phyloP scores from a whole-genome alignment of 2,797 vertebrate species.

The Paratrypauchen microcephalus region DNA sequence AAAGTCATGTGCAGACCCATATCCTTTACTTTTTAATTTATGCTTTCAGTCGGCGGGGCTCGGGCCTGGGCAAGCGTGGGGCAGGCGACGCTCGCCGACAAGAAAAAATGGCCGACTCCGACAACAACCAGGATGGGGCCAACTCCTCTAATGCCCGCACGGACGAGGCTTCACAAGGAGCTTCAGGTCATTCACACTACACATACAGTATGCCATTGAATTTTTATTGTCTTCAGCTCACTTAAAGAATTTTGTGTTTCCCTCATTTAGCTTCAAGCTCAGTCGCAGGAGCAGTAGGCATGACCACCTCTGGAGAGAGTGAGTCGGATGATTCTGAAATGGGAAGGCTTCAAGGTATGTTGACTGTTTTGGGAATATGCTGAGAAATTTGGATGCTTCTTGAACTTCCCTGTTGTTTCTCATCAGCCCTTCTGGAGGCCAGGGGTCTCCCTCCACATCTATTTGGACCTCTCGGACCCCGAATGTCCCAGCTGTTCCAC shows the following conservation, averaged over 20 bases:
- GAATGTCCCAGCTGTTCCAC: constrained; percentile 99
- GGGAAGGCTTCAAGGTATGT: constrained; percentile 96
- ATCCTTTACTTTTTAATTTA: neutral
- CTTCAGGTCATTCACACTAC: constrained; percentile 83
- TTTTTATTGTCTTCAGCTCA: neutral
- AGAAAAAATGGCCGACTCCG: constrained; percentile 99
- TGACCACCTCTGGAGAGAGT: constrained; percentile 99
- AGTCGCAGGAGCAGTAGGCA: constrained; percentile 96
- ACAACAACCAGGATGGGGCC: constrained; percentile 96
- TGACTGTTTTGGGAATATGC: neutral
- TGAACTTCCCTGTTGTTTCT: constrained; percentile 23
- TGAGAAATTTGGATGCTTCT: neutral
- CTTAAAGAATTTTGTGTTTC: neutral
- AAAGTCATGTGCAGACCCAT: neutral
- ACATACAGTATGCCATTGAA: neutral
- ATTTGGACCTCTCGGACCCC: constrained; percentile 96
- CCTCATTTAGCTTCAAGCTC: constrained; percentile 91
- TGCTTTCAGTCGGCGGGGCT: constrained; percentile 94
- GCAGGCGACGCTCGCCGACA: constrained; percentile 99
- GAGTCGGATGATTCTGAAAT: constrained; percentile 99
- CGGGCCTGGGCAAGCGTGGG: constrained; percentile 99
- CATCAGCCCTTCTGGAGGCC: constrained; percentile 92
- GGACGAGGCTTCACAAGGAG: constrained; percentile 95
- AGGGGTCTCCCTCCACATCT: constrained; percentile 98
- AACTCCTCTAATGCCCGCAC: constrained; percentile 93